Conservation (phyloP, 2,797 vertebrate species). For the Anas acuta region DNA sequence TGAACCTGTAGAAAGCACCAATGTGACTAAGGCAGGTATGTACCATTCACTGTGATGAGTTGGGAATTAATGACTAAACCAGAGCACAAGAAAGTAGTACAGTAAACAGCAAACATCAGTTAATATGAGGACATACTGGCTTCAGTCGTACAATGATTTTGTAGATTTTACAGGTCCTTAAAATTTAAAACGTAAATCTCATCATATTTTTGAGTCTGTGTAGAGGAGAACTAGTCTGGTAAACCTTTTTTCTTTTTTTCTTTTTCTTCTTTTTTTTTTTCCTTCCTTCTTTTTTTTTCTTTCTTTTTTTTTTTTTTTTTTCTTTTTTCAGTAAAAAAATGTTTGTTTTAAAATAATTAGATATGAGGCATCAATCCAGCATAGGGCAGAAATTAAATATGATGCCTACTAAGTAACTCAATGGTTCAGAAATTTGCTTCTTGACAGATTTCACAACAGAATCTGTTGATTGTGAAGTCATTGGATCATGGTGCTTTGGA, state of each 20-base stretch:
- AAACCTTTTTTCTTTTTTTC: neutral
- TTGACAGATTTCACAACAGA: neutral
- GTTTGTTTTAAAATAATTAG: neutral
- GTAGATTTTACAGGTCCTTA: neutral
- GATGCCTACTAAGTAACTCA: neutral
- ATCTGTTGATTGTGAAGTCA: neutral
- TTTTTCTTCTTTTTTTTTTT: neutral
- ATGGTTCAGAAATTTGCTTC: neutral
- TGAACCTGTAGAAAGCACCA: neutral
- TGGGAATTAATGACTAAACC: neutral
- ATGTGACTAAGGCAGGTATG: neutral
- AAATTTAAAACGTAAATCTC: neutral
- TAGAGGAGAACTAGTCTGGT: neutral
- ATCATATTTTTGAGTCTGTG: neutral
- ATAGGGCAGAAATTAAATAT: neutral
- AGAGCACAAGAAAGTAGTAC: neutral
- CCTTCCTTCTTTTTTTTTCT: neutral
- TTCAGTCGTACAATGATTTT: neutral
- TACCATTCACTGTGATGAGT: neutral
- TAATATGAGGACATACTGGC: neutral
- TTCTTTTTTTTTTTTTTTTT: neutral
- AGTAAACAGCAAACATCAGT: neutral
- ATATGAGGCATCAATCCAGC: neutral
- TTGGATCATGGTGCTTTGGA: neutral
- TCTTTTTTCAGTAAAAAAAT: neutral